phyloP scores from a whole-genome alignment of 2,113 vertebrate genomes.

The Taxidea taxus region DNA sequence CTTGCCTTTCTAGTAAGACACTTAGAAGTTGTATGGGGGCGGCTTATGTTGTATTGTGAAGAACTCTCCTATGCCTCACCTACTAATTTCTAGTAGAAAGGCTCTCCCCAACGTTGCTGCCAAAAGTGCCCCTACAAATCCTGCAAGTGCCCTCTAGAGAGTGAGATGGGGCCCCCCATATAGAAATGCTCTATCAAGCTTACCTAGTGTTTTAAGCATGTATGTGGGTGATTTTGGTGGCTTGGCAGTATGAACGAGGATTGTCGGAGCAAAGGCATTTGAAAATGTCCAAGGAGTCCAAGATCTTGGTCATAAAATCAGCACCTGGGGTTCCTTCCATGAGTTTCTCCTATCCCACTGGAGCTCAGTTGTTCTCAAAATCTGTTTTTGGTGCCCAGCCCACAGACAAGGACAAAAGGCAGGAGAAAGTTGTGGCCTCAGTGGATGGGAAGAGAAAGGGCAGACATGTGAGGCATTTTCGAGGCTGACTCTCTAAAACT shows the following conservation, averaged over 20 bases:
- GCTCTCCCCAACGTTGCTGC: background rate
- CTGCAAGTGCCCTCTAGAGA: background rate
- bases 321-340: background rate
- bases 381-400: background rate
- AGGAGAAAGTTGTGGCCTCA: accelerated
- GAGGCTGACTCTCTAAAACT: background rate
- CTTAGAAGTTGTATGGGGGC: background rate
- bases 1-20: background rate
- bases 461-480: background rate
- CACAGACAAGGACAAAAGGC: background rate
- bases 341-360: background rate
- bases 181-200: background rate
- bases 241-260: background rate
- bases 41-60: background rate
- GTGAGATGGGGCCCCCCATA: background rate
- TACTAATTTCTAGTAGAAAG: background rate
- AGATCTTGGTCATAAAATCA: background rate
- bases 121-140: background rate
- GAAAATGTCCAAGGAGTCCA: background rate
- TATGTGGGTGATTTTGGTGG: background rate
- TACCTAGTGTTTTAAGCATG: background rate
- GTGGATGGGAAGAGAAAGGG: background rate
- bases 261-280: background rate
- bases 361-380: background rate
- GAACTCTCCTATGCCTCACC: background rate